These are phyloP conservation scores for Agrochola litura DNA, from an alignment of 2,888 invertebrate species.

Conservation along the genomic window DNA sequence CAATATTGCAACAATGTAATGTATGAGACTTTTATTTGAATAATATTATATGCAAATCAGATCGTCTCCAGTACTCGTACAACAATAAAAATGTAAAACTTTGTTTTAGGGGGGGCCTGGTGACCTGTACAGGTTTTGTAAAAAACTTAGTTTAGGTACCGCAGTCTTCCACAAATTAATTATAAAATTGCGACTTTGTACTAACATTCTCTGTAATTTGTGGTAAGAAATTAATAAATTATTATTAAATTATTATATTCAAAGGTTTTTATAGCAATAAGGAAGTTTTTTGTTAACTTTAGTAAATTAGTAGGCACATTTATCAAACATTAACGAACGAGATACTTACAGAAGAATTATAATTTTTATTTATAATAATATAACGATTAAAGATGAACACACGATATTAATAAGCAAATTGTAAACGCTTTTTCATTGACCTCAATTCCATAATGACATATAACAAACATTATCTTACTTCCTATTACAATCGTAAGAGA, in stretches of 20 bases:
- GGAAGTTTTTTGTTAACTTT: conserved; percentile 8
- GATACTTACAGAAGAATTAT: conserved; percentile 9
- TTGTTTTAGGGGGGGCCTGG: too few relatives aligned
- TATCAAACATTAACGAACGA: conserved; percentile 13
- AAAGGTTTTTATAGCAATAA: not conserved
- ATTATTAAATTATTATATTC: not conserved
- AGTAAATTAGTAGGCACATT: not conserved
- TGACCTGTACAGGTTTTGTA: too few relatives aligned
- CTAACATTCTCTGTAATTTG: too few relatives aligned
- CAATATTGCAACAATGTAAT: too few relatives aligned
- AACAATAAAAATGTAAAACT: too few relatives aligned
- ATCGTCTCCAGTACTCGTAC: too few relatives aligned
- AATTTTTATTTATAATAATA: conserved; percentile 37
- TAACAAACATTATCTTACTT: conserved; percentile 72
- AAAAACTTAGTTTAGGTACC: too few relatives aligned
- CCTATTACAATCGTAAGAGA: conserved; percentile 68
- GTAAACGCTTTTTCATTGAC: conserved; percentile 73
- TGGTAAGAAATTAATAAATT: too few relatives aligned
- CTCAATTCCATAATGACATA: conserved; percentile 71
- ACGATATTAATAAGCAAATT: conserved; percentile 42
- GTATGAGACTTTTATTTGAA: too few relatives aligned
- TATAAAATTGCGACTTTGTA: too few relatives aligned
- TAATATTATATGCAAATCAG: too few relatives aligned
- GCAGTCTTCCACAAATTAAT: too few relatives aligned
- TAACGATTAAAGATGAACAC: conserved; percentile 38